Evolutionary conservation across 2,113 vertebrate species (phyloP).

Genomic region (Turnix velox): DNA sequence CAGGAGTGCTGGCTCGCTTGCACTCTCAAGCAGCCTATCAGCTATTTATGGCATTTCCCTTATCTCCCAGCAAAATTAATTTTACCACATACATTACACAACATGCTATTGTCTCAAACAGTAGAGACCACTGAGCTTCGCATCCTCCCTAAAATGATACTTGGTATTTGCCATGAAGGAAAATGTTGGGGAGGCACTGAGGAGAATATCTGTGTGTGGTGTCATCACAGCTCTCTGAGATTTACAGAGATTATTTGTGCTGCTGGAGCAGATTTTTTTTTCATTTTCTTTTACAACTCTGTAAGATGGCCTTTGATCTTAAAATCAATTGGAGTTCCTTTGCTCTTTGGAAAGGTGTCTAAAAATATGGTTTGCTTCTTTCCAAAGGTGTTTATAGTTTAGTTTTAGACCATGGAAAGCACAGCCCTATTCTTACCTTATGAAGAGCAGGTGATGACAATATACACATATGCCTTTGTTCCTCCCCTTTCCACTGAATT

Average conservation of each 20-base stretch:
- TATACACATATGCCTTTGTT: neutral
- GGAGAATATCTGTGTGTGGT: neutral
- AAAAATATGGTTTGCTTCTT: no score
- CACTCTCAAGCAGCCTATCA: neutral
- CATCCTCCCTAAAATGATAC: neutral
- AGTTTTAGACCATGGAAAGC: neutral
- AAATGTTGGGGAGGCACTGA: neutral
- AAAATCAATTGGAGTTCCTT: neutral
- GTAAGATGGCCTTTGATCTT: neutral
- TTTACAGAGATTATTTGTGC: neutral
- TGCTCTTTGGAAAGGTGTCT: neutral
- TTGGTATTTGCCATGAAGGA: neutral
- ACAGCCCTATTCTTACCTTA: neutral
- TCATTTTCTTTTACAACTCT: neutral
- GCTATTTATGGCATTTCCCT: neutral
- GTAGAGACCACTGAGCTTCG: neutral
- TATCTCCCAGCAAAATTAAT: neutral
- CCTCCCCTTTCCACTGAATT: neutral
- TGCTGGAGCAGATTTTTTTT: neutral
- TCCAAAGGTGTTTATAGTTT: neutral
- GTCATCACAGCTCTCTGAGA: neutral
- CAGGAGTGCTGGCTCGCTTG: rapidly evolving
- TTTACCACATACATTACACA: neutral
- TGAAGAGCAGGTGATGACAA: neutral
- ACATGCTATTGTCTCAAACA: neutral